These are phyloP conservation scores for Argynnis bischoffii DNA, from an alignment of 2,888 invertebrate genomes.

Conservation along the genomic window DNA sequence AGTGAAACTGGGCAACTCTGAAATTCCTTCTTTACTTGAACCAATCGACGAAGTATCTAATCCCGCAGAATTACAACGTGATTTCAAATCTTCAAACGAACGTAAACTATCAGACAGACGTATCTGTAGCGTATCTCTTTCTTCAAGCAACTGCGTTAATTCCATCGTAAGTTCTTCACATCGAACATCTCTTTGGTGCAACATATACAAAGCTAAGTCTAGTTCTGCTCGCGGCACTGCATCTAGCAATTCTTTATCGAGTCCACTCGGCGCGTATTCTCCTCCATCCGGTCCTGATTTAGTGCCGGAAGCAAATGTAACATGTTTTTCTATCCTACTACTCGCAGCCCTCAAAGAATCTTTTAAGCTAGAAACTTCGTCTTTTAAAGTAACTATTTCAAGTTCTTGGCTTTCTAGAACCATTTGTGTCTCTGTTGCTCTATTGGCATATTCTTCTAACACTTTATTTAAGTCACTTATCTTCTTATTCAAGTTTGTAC, in stretches of 20 bases:
- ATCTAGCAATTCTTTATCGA: conserved; percentile 63
- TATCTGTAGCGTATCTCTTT: conserved; percentile 92
- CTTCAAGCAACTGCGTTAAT: conserved; percentile 90
- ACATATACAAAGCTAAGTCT: conserved; percentile 91
- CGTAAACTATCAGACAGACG: conserved; percentile 91
- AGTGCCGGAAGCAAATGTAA: conserved; percentile 73
- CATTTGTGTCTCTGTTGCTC: conserved; percentile 80
- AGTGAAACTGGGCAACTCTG: conserved; percentile 59
- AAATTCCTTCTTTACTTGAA: conserved; percentile 56
- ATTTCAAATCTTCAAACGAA: conserved; percentile 84
- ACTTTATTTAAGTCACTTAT: conserved; percentile 79
- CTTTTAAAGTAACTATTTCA: conserved; percentile 88
- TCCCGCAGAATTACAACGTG: conserved; percentile 53
- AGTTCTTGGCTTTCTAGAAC: conserved; percentile 87
- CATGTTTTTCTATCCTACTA: conserved; percentile 71
- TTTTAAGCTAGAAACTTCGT: conserved; percentile 79
- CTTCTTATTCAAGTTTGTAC: conserved; percentile 73
- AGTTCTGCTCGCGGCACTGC: conserved; percentile 84
- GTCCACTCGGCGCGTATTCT: conserved; percentile 38
- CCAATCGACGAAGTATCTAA: conserved; percentile 56
- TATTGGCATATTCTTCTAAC: conserved; percentile 80
- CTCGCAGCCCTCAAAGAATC: conserved; percentile 56
- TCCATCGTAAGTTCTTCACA: conserved; percentile 94
- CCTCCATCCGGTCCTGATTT: conserved; percentile 57
- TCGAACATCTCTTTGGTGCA: conserved; percentile 92